Evolutionary conservation across 2,797 vertebrate species (phyloP).

Genomic region (Gymnoscopelus microlampas): DNA sequence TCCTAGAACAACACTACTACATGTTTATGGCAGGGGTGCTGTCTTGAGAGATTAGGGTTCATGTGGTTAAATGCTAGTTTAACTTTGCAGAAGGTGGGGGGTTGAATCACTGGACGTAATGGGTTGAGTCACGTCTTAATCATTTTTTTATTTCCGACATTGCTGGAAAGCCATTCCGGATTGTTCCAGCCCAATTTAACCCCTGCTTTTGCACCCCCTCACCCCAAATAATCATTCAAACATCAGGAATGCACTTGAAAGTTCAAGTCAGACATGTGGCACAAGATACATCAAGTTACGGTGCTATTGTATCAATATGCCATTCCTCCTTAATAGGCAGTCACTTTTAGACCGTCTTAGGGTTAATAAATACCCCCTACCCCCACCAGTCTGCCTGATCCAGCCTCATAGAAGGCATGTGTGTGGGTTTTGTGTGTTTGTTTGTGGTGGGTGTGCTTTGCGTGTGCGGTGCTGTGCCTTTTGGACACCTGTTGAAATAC

Average conservation of each 20-base stretch:
- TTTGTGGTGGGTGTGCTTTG: slow-evolving; percentile 9
- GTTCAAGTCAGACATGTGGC: neutral
- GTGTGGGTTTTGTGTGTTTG: neutral
- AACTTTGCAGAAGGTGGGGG: too few relatives aligned
- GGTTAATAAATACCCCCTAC: neutral
- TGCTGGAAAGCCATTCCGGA: too few relatives aligned
- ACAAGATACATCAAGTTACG: neutral
- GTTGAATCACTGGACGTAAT: too few relatives aligned
- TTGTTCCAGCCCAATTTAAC: too few relatives aligned
- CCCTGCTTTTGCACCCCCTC: too few relatives aligned
- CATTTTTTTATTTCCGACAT: too few relatives aligned
- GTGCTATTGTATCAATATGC: neutral
- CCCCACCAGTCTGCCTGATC: slow-evolving; percentile 25
- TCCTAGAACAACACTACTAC: too few relatives aligned
- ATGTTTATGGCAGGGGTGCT: too few relatives aligned
- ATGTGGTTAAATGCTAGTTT: too few relatives aligned
- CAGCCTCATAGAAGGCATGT: slow-evolving; percentile 23
- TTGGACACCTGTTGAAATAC: neutral
- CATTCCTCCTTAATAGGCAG: neutral
- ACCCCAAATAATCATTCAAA: too few relatives aligned
- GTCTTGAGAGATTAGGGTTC: too few relatives aligned
- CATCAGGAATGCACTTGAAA: neutral
- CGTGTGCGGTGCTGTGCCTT: neutral
- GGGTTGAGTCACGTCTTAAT: too few relatives aligned
- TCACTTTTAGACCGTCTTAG: slow-evolving; percentile 3